Conservation (phyloP, 2,888 invertebrate genomes). For the Myathropa florea region DNA sequence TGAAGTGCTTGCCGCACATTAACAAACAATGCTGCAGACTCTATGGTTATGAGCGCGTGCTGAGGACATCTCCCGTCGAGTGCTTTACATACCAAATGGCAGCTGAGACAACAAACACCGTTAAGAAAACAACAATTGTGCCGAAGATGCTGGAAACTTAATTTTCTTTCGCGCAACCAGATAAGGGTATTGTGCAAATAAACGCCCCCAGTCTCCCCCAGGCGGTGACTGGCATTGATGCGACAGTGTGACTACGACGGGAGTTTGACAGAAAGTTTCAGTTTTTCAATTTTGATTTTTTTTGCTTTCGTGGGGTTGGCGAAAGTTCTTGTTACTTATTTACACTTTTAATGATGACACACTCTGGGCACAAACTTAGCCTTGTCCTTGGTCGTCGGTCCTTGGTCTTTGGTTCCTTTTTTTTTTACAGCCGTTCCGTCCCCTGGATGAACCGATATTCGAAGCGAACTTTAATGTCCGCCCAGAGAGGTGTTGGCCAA, state of each 20-base stretch:
- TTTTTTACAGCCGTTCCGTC: not conserved
- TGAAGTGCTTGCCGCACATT: not conserved
- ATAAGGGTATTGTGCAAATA: not conserved
- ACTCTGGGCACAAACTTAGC: not conserved
- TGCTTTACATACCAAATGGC: not conserved
- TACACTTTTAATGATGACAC: slow-evolving; percentile 2
- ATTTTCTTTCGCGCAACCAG: not conserved
- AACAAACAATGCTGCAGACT: not conserved
- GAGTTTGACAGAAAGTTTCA: not conserved
- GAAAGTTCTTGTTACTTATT: not conserved
- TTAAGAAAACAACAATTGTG: not conserved
- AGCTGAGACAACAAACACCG: not conserved
- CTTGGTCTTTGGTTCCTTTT: not conserved
- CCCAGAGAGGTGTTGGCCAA: not conserved
- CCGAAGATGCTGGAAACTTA: not conserved
- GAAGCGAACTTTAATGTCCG: not conserved
- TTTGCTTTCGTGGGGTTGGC: not conserved
- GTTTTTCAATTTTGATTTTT: not conserved
- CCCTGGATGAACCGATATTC: not conserved
- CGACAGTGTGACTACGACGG: not conserved
- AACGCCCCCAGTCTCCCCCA: no score
- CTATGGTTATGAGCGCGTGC: not conserved
- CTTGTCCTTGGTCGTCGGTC: not conserved
- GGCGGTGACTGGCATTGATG: not conserved
- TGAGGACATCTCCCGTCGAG: not conserved